Conservation (phyloP, 1,140 invertebrate species). For the Archegozetes longisetosus region DNA sequence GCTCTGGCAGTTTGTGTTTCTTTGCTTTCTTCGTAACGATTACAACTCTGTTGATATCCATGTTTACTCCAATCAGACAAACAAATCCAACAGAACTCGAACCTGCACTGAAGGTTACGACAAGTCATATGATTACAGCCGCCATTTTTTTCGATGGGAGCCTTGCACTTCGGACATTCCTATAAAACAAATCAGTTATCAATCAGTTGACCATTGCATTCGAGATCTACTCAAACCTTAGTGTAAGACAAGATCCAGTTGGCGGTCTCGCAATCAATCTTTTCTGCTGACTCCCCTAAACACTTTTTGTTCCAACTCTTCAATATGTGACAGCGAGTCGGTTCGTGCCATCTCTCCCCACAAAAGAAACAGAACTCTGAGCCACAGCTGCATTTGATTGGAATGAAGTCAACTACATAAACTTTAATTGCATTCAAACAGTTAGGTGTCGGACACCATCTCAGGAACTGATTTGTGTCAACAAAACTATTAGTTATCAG, state of each 20-base stretch:
- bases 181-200: no score
- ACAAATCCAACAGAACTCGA: conserved; percentile 59
- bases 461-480: conserved; percentile 80
- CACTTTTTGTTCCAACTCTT: conserved; percentile 97
- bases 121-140: conserved; percentile 57
- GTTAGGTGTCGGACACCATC: conserved; percentile 95
- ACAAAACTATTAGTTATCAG: conserved; percentile 98
- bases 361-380: conserved; percentile 75
- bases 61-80: conserved; percentile 55
- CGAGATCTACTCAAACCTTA: conserved; percentile 28
- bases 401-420: conserved; percentile 17
- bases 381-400: conserved; percentile 41
- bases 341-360: conserved; percentile 91
- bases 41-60: conserved; percentile 70
- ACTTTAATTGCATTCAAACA: conserved; percentile 94
- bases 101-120: conserved; percentile 43
- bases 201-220: neutral
- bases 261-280: conserved; percentile 96
- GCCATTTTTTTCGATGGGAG: conserved; percentile 57
- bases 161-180: conserved; percentile 51
- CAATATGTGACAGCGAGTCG: conserved; percentile 87
- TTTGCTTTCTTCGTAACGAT: conserved; percentile 47
- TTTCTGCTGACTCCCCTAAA: conserved; percentile 49
- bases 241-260: conserved; percentile 78
- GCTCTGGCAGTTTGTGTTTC: conserved; percentile 51